Percentiles rank a stretch among this genome's conserved stretches.
Evolutionary conservation across 1,140 invertebrate genomes (phyloP).

Genomic region (Bombus polaris): DNA sequence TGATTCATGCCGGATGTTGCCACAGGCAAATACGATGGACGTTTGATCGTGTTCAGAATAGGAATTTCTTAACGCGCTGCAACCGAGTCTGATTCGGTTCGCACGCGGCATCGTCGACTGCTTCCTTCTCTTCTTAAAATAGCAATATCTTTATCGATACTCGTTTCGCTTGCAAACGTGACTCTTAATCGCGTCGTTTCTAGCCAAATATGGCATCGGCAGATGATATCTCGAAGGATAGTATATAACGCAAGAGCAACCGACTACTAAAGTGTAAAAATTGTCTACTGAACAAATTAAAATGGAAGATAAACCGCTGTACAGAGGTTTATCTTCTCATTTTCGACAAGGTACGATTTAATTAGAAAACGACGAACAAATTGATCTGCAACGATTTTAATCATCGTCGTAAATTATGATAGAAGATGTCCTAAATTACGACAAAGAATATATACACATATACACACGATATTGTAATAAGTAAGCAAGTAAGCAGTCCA

Average conservation of each 20-base stretch:
- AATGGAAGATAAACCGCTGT: too few species aligned
- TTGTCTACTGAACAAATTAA: too few species aligned
- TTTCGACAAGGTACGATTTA: too few species aligned
- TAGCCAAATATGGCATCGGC: not conserved
- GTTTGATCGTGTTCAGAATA: constrained; percentile 63
- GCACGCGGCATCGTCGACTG: not conserved
- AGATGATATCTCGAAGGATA: not conserved
- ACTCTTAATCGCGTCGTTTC: not conserved
- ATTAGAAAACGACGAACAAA: too few species aligned
- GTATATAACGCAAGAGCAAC: not conserved
- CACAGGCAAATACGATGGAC: constrained; percentile 60
- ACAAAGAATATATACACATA: too few species aligned
- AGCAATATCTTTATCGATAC: not conserved
- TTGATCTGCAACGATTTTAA: too few species aligned
- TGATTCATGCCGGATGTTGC: constrained; percentile 77
- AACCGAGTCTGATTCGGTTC: not conserved
- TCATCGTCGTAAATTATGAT: too few species aligned
- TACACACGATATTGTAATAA: too few species aligned
- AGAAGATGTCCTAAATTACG: too few species aligned
- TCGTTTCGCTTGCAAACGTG: not conserved
- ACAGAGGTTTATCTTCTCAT: too few species aligned
- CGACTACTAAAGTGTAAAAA: too few species aligned
- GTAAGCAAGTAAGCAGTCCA: too few species aligned
- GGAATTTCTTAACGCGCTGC: constrained; percentile 59
- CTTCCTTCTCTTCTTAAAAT: constrained; percentile 24